Conservation (phyloP, 2,113 vertebrate species). For the Litocranius walleri region DNA sequence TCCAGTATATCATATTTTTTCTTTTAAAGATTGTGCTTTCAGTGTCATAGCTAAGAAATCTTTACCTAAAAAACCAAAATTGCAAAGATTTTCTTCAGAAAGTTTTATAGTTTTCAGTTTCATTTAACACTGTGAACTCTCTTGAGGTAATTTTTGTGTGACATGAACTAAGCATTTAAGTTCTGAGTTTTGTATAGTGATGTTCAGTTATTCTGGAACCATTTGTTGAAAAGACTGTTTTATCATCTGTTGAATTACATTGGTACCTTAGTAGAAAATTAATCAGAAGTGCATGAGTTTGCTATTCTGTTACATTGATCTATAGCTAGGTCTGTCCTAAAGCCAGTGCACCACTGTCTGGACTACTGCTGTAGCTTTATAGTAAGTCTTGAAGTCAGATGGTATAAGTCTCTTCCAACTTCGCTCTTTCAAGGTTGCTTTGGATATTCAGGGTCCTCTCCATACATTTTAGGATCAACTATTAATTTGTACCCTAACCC, state of each 20-base stretch:
- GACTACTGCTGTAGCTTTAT: neutral
- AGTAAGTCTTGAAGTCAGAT: neutral
- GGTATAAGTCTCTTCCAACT: neutral
- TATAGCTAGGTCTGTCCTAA: neutral
- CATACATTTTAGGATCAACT: neutral
- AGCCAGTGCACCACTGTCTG: neutral
- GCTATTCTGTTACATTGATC: neutral
- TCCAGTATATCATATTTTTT: neutral
- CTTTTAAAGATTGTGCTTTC: neutral
- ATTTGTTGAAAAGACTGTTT: neutral
- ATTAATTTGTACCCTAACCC: neutral
- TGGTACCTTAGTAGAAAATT: neutral
- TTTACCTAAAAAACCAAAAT: neutral
- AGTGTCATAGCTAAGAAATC: slow-evolving; percentile 2
- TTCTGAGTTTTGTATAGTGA: neutral
- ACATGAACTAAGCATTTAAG: neutral
- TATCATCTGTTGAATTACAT: neutral
- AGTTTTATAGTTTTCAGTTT: slow-evolving; percentile 11
- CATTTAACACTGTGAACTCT: neutral
- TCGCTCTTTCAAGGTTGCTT: neutral
- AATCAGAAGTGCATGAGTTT: neutral
- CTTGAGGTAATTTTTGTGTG: slow-evolving; percentile 15
- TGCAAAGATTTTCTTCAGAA: neutral
- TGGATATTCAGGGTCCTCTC: neutral
- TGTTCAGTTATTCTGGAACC: neutral